Percentiles rank a stretch among this genome's conserved stretches.
phyloP scores from a whole-genome alignment of 2,797 vertebrate genomes.

The Pseudopleuronectes americanus region DNA sequence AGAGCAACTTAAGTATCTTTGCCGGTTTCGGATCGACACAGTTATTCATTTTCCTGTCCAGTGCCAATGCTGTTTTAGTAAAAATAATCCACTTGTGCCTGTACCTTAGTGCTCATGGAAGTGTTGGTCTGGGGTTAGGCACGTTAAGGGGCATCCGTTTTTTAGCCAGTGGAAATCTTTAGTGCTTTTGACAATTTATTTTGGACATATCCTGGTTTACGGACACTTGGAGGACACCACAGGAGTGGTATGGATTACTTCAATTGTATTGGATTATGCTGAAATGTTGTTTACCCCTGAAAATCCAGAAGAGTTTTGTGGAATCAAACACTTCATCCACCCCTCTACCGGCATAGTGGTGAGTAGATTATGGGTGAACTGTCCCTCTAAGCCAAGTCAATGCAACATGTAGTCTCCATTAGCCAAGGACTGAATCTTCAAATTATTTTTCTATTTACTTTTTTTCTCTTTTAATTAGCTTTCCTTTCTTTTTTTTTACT shows the following conservation, averaged over 20 bases:
- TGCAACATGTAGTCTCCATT: not conserved
- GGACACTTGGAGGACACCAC: too few species aligned
- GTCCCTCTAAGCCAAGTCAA: conserved; percentile 14
- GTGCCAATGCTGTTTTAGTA: not conserved
- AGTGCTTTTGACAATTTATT: not conserved
- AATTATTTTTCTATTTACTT: not conserved
- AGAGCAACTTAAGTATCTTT: not conserved
- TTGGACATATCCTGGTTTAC: too few species aligned
- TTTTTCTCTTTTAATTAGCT: not conserved
- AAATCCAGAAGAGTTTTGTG: too few species aligned
- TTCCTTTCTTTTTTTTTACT: not conserved
- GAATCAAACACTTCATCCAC: too few species aligned
- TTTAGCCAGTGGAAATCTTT: not conserved
- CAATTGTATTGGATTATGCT: too few species aligned
- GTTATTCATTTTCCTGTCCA: too few species aligned
- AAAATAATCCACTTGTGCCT: too few species aligned
- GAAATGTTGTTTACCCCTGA: too few species aligned
- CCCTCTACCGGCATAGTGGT: too few species aligned
- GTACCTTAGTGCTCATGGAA: not conserved
- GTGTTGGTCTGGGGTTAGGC: not conserved
- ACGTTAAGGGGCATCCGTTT: not conserved
- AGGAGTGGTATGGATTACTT: too few species aligned
- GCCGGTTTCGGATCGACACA: too few species aligned
- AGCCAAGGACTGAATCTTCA: conserved; percentile 5
- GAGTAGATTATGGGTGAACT: too few species aligned